These are phyloP conservation scores for Bombus difficillimus DNA, from an alignment of 1,140 invertebrate species.

Conservation along the genomic window DNA sequence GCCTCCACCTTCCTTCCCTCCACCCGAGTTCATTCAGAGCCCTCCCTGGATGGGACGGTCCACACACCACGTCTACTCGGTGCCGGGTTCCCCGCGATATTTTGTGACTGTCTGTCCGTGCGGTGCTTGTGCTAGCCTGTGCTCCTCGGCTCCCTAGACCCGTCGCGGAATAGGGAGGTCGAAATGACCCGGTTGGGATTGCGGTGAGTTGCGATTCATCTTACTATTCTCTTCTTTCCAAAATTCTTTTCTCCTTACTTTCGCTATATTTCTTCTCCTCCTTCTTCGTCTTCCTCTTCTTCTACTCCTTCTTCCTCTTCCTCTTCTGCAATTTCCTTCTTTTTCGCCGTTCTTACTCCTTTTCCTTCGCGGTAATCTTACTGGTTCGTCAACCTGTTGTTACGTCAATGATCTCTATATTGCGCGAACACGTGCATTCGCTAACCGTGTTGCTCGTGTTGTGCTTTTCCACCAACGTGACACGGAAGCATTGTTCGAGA, in stretches of 20 bases:
- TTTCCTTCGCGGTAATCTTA: slow-evolving; percentile 17
- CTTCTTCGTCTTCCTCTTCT: slow-evolving; percentile 3
- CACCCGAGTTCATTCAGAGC: slow-evolving; percentile 76
- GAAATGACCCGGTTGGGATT: slow-evolving; percentile 79
- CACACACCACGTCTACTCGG: slow-evolving; percentile 72
- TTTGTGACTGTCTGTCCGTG: slow-evolving; percentile 71
- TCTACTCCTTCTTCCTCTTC: not conserved
- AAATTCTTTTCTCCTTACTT: not conserved
- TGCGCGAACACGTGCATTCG: slow-evolving; percentile 34
- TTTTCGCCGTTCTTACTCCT: not conserved
- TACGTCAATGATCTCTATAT: slow-evolving; percentile 43
- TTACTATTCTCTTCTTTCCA: slow-evolving; percentile 42
- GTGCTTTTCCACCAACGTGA: not conserved
- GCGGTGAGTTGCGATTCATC: slow-evolving; percentile 74
- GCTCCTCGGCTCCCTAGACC: slow-evolving; percentile 67
- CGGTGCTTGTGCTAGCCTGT: slow-evolving; percentile 78
- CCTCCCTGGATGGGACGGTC: slow-evolving; percentile 81
- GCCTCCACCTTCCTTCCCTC: slow-evolving; percentile 76
- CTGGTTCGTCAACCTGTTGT: slow-evolving; percentile 47
- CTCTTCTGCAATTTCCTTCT: not conserved
- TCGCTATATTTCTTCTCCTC: not conserved
- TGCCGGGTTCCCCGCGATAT: slow-evolving; percentile 71
- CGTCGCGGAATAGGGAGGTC: slow-evolving; percentile 75
- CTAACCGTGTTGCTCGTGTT: not conserved
- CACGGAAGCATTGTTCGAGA: not conserved